Conservation (phyloP, 2,113 vertebrate genomes). For the Psephotus haematonotus region DNA sequence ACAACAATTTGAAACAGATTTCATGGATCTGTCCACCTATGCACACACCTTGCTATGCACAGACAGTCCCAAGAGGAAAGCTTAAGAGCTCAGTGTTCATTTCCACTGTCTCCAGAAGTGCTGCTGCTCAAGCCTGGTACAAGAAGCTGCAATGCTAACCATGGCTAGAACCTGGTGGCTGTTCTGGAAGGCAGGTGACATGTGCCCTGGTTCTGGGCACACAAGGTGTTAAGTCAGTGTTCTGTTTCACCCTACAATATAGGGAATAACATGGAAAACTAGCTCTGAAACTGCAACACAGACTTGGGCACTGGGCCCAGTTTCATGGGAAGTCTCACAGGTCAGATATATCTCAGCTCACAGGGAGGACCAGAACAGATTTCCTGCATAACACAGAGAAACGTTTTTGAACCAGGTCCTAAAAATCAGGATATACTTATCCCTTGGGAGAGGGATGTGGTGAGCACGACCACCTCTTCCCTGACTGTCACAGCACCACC, state of each 20-base stretch:
- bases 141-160: background rate
- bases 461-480: accelerated
- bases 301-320: no score
- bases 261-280: background rate
- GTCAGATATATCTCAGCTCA: background rate
- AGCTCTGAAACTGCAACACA: background rate
- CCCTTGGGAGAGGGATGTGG: background rate
- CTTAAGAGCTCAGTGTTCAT: background rate
- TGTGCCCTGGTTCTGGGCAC: background rate
- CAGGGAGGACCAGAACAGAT: background rate
- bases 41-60: background rate
- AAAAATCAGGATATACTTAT: background rate
- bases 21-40: accelerated
- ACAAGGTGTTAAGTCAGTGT: background rate
- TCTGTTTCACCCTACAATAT: background rate
- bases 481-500: background rate
- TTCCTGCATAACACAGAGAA: background rate
- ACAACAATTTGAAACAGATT: background rate
- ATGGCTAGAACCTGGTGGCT: background rate
- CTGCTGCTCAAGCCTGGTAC: background rate
- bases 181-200: background rate
- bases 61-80: background rate
- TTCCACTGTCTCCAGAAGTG: background rate
- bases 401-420: background rate
- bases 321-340: accelerated